A percentile compares a stretch with the other conserved stretches of the same genome.
Conservation (phyloP, 2,113 vertebrate species). For the Ellobius talpinus region DNA sequence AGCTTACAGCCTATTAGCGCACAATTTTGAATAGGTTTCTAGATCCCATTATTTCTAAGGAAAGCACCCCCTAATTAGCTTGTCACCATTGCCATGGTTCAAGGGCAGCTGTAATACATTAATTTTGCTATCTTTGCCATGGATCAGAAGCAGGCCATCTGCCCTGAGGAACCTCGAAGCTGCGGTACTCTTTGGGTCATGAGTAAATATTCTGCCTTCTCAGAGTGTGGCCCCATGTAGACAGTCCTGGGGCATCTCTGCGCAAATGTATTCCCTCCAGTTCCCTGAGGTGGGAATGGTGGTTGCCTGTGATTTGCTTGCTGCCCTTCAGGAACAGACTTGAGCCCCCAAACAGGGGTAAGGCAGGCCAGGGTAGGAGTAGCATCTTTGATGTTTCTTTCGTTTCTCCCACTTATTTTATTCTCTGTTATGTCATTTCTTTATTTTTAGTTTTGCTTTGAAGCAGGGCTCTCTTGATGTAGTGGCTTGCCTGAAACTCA, state of each 20-base stretch:
- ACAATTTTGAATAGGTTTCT: neutral
- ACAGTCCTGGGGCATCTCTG: accelerated
- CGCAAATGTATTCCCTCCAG: neutral
- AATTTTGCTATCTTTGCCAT: accelerated
- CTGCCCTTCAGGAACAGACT: neutral
- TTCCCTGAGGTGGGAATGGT: neutral
- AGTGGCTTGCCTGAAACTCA: neutral
- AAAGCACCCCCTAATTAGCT: neutral
- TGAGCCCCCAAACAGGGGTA: neutral
- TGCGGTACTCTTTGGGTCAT: neutral
- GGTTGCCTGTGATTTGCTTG: neutral
- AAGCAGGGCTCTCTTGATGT: neutral
- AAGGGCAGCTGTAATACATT: neutral
- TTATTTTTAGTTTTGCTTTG: neutral
- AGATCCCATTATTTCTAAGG: neutral
- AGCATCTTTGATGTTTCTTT: neutral
- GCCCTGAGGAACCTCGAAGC: neutral
- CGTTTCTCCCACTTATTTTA: neutral
- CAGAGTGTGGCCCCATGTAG: no score
- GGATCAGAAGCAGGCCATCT: neutral
- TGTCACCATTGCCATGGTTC: accelerated
- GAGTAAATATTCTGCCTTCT: neutral
- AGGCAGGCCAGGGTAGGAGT: neutral
- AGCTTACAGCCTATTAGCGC: no score
- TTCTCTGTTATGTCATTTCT: neutral